Base-by-base conservation (phyloP, 2,797 vertebrate species). In the Falco naumanni region DNA sequence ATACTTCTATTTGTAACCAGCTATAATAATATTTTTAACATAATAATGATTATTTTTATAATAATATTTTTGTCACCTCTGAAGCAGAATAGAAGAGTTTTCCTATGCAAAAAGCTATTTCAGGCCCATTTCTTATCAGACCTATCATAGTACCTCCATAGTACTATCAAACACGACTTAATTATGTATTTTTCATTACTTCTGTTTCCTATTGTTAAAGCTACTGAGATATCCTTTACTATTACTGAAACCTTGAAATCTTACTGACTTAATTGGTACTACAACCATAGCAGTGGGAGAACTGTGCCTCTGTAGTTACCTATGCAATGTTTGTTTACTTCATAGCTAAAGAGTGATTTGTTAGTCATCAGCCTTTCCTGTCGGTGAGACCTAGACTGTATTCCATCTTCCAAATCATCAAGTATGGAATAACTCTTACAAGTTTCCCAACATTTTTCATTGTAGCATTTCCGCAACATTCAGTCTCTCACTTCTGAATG, bases 161-260 rank as follows among this genome's bases (percentile, higher is more conserved):
- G 18, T 45, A 45, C 45, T 45, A 45, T 45, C 26, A 86, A 63
- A 68, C 20, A 39, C 13, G 14, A 45, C 9, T 3, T 84, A 39
- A 57, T 41, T 29, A 72, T 8, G 34, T 95, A 91, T 76, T 45
- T 97, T 97, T 97, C 77, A 81, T 88, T 95, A 83, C 57, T 61
- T 94, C 34, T 94, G 76, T 93, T 97, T 61, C 94, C 68, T 97
- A 15, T 87, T 93, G 82, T 95, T 97, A 88, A 59, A 54, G 72
- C 89, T 93, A 95, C 91, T 95, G 74, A 91, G 19, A n/a, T 59
- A 87, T 25, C 14, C 12, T 78, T 74, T 76, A 12, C 19, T 71
- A 28, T 54, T 76, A 93, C 33, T 57, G 59, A 68, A 86, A 69
- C 41, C 16, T 33, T 82, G 57, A 77, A 75, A 93, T 29, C 39